Evolutionary conservation across 2,113 vertebrate species (phyloP).

Genomic region (Paedocypris sp.): DNA sequence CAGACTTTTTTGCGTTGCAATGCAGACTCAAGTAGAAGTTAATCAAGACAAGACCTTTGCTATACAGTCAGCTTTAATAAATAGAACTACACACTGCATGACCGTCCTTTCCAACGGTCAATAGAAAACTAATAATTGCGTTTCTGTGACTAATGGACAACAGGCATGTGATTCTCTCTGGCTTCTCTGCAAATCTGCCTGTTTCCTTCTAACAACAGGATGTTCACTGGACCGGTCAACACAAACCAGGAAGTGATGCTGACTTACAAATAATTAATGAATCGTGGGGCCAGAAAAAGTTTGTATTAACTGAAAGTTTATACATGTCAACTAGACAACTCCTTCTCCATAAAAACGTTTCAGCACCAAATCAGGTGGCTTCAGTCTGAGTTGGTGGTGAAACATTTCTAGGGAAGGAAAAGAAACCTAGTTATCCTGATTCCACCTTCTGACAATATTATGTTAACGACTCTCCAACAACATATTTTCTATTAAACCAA

Average conservation of each 20-base stretch:
- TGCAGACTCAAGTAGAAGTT: neutral
- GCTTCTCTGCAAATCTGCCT: neutral
- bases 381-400: no score
- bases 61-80: neutral
- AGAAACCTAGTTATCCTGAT: no score
- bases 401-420: no score
- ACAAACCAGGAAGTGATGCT: constrained; percentile 26
- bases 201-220: constrained; percentile 12
- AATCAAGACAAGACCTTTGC: no score
- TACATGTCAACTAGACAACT: no score
- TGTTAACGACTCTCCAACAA: no score
- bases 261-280: constrained; percentile 20
- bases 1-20: neutral
- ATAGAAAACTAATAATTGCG: no score
- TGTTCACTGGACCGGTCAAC: neutral
- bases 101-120: neutral
- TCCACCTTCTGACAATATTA: no score
- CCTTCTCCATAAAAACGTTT: no score
- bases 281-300: neutral
- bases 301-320: no score
- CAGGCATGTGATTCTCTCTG: neutral
- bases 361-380: no score
- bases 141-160: neutral
- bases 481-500: no score
- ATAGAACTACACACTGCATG: neutral